phyloP scores from a whole-genome alignment of 2,888 invertebrate genomes.

The Smittia aterrima region DNA sequence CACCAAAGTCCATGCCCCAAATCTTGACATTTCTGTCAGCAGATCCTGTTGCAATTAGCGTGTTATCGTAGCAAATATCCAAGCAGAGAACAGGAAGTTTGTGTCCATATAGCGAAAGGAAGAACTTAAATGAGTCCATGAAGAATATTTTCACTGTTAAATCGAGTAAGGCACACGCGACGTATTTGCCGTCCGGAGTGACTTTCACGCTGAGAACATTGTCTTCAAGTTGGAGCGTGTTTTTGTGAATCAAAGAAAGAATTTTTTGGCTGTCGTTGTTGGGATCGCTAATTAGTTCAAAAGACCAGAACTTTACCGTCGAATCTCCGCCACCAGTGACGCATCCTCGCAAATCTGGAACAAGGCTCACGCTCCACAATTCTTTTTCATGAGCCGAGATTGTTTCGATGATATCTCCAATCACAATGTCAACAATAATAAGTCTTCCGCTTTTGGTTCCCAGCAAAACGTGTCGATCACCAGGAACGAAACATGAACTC shows the following conservation, averaged over 20 bases:
- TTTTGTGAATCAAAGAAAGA: slow-evolving; percentile 72
- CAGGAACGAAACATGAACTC: slow-evolving; percentile 77
- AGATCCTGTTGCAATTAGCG: slow-evolving; percentile 88
- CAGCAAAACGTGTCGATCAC: slow-evolving; percentile 83
- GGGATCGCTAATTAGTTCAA: slow-evolving; percentile 74
- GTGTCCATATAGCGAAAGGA: slow-evolving; percentile 92
- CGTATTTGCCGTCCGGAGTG: slow-evolving; percentile 79
- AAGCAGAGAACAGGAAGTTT: slow-evolving; percentile 89
- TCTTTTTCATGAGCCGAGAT: slow-evolving; percentile 80
- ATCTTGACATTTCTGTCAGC: slow-evolving; percentile 94
- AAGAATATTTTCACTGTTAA: slow-evolving; percentile 95
- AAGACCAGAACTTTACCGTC: slow-evolving; percentile 91
- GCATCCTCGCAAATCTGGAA: slow-evolving; percentile 81
- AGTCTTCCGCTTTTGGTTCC: slow-evolving; percentile 83
- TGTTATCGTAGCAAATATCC: slow-evolving; percentile 88
- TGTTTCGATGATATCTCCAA: slow-evolving; percentile 76
- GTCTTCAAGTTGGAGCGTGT: slow-evolving; percentile 84
- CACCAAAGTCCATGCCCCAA: slow-evolving; percentile 99
- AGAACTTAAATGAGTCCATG: slow-evolving; percentile 92
- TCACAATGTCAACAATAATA: slow-evolving; percentile 79
- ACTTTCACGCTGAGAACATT: slow-evolving; percentile 78
- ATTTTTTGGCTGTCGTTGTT: slow-evolving; percentile 67
- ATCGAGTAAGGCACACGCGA: slow-evolving; percentile 88
- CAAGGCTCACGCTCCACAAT: slow-evolving; percentile 73
- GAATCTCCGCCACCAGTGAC: slow-evolving; percentile 85